Percentiles rank a stretch among this genome's conserved stretches.
These are phyloP conservation scores for Macrosoma leucophasiata DNA, from an alignment of 2,888 invertebrate genomes.

Conservation along the genomic window DNA sequence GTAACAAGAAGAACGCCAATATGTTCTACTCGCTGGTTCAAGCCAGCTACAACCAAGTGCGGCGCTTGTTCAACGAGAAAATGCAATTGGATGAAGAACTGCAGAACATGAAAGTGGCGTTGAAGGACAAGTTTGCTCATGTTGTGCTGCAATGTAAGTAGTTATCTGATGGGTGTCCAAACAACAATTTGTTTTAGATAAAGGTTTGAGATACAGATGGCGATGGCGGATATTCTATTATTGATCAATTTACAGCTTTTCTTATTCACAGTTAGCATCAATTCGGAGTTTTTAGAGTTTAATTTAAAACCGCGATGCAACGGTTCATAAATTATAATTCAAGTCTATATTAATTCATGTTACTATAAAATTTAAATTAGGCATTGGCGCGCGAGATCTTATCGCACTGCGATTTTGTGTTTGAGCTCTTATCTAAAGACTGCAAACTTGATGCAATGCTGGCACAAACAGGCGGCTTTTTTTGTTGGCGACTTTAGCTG, in stretches of 20 bases:
- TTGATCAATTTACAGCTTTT: background rate
- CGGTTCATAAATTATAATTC: no score
- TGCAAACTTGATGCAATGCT: no score
- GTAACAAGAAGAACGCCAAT: conserved; percentile 90
- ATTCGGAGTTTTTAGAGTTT: no score
- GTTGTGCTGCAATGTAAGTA: conserved; percentile 94
- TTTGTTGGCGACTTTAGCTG: no score
- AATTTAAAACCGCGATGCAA: no score
- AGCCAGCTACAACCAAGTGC: conserved; percentile 92
- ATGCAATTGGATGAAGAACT: conserved; percentile 90
- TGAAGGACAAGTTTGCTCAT: conserved; percentile 88
- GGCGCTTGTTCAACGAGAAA: conserved; percentile 90
- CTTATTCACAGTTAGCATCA: background rate
- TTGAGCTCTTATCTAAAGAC: no score
- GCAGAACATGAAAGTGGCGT: conserved; percentile 83
- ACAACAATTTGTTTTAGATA: background rate
- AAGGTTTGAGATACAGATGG: background rate
- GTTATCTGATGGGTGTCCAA: background rate
- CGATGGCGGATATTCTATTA: background rate
- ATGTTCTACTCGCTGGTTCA: conserved; percentile 96
- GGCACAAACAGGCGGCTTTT: no score
- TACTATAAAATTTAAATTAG: no score
- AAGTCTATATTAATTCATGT: no score
- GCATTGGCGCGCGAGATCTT: no score
- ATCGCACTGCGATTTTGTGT: no score